Conservation (phyloP, 2,113 vertebrate species). For the Gymnarchus niloticus region DNA sequence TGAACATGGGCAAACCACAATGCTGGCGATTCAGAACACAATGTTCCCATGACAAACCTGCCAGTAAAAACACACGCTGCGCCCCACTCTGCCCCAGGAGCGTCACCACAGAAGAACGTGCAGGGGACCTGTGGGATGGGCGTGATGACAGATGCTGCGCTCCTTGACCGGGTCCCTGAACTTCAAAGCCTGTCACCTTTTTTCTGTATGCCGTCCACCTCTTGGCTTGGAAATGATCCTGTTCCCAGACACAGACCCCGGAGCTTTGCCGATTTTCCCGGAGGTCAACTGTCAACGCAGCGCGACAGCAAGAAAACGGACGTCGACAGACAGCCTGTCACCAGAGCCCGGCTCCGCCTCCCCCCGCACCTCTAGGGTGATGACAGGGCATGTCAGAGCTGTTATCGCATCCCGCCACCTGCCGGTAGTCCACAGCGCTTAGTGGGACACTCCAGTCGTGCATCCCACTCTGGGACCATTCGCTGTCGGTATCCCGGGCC, state of each 20-base stretch:
- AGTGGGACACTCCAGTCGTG: not conserved
- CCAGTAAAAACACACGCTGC: not conserved
- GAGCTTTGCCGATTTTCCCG: too few relatives aligned
- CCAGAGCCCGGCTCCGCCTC: too few relatives aligned
- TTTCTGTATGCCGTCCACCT: not conserved
- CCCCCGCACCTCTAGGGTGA: too few relatives aligned
- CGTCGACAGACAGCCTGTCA: not conserved
- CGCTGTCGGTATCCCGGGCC: too few relatives aligned
- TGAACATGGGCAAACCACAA: not conserved
- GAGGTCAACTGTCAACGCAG: too few relatives aligned
- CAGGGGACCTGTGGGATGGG: not conserved
- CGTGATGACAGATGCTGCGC: not conserved
- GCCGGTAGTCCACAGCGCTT: too few relatives aligned
- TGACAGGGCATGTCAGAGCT: not conserved
- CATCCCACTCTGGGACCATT: not conserved
- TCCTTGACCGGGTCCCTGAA: not conserved
- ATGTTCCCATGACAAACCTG: not conserved
- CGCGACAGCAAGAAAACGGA: not conserved
- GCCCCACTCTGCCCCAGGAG: not conserved
- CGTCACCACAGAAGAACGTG: not conserved
- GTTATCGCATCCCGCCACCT: not conserved
- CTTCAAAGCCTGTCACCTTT: slow-evolving; percentile 6
- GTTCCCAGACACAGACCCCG: too few relatives aligned
- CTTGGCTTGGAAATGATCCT: not conserved
- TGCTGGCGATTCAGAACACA: not conserved